Evolutionary conservation across 2,888 invertebrate genomes (phyloP), one percentile per base, ranked within the genome.

Genomic region (Spicauda simplicius): DNA sequence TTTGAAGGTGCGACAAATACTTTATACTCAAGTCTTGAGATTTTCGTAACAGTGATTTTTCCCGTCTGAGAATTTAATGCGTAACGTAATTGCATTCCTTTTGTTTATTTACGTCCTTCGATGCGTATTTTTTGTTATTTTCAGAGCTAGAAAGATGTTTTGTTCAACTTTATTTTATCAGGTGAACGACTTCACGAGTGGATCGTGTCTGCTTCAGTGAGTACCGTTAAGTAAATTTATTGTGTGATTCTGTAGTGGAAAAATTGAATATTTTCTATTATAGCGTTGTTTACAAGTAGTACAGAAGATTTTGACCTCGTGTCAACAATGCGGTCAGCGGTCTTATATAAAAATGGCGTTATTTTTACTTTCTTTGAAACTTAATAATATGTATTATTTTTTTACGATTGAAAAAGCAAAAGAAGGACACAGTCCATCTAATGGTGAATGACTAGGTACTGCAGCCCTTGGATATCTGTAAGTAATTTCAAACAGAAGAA

Each of bases 11-110:
- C 6, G 3, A 30, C 59, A 50, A 10, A 5, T 1, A n/a, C 77
- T 76, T 14, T 54, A 19, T 48, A 30, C 30, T 54, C n/a, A 45
- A 60, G 33, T 33, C 71, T 75, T 76, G 77, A 79, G 77, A 71
- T 73, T 76, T 75, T 82, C 79, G 82, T 77, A 75, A 80, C 86
- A 80, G 84, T 86, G 88, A 90, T 88, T 89, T 86, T 83, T 85
- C 74, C 72, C 76, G 73, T 77, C 74, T 73, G 74, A 77, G 77
- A 80, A 81, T 82, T 82, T 85, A 78, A 82, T 76, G 73, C 75
- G 72, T 72, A 73, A 69, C 70, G 72, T 85, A 81, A 87, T 87
- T 86, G 84, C 82, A 84, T 85, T 85, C 78, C 74, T 79, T 75
- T 74, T 68, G 62, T 68, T 68, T 68, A 68, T 68, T 67, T 67